Evolutionary conservation across 2,888 invertebrate species (phyloP).

Genomic region (Syrista parreyssii): DNA sequence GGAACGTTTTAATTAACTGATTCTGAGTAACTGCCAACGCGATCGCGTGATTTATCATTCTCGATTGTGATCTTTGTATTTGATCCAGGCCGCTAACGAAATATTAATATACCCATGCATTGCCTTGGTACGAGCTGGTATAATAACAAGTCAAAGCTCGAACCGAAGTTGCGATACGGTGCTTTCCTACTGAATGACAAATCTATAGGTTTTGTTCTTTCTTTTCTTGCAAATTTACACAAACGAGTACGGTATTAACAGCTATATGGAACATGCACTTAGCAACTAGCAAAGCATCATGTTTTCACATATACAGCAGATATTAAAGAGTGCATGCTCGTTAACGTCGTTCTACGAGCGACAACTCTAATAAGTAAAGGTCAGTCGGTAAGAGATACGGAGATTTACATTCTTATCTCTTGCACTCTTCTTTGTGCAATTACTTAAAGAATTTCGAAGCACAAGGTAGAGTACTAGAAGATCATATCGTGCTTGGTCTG

Average conservation of each 20-base stretch:
- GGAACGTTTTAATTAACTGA: neutral
- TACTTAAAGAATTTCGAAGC: neutral
- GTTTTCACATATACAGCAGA: neutral
- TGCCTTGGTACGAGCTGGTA: neutral
- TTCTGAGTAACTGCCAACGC: neutral
- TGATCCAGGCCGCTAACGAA: neutral
- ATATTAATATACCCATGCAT: neutral
- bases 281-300: neutral
- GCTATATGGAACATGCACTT: neutral
- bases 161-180: neutral
- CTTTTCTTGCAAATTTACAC: neutral
- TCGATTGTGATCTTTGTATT: conserved; percentile 8
- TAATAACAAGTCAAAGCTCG: neutral
- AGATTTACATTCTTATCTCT: neutral
- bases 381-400: neutral
- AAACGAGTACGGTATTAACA: neutral
- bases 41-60: conserved; percentile 11
- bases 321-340: neutral
- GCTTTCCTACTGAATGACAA: too few species aligned
- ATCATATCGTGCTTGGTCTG: neutral
- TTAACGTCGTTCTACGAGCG: neutral
- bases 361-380: neutral
- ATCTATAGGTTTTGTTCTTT: neutral
- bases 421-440: neutral
- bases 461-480: neutral